A percentile compares a stretch with the other conserved stretches of the same genome.
These are phyloP conservation scores for Drosophila robusta DNA, from an alignment of 2,888 invertebrate genomes.

Conservation along the genomic window DNA sequence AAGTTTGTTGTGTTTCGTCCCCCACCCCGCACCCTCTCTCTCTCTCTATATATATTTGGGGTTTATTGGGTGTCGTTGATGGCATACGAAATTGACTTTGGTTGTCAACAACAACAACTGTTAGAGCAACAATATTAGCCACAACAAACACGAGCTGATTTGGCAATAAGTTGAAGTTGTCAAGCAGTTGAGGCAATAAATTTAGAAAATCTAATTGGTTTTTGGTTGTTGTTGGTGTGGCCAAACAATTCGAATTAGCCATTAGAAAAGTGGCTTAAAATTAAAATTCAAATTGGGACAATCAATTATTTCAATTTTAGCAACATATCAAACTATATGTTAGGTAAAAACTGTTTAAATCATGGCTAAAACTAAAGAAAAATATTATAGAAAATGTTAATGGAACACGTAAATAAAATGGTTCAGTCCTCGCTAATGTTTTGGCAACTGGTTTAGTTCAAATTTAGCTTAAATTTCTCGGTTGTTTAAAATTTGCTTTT, in stretches of 20 bases:
- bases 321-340: no score
- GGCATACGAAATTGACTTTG: slow-evolving; percentile 78
- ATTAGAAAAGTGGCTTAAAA: slow-evolving; percentile 7
- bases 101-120: slow-evolving; percentile 63
- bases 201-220: slow-evolving; percentile 60
- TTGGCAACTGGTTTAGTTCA: no score
- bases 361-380: no score
- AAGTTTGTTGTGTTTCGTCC: slow-evolving; percentile 41
- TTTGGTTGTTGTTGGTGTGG: slow-evolving; percentile 2
- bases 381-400: no score
- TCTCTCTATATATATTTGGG: slow-evolving; percentile 39
- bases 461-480: no score
- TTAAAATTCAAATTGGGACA: background rate
- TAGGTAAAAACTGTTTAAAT: background rate
- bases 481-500: no score
- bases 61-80: slow-evolving; percentile 77
- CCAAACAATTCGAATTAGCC: slow-evolving; percentile 19
- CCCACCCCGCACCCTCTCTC: slow-evolving; percentile 7
- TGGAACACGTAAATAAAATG: no score
- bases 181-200: slow-evolving; percentile 55
- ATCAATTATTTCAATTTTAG: background rate
- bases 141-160: slow-evolving; percentile 53
- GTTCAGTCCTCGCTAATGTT: no score
- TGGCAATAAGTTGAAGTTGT: slow-evolving; percentile 58
- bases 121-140: slow-evolving; percentile 37